Evolutionary conservation across 2,888 invertebrate genomes (phyloP), one percentile per base, ranked within the genome.

Genomic region (Gibbula magus): DNA sequence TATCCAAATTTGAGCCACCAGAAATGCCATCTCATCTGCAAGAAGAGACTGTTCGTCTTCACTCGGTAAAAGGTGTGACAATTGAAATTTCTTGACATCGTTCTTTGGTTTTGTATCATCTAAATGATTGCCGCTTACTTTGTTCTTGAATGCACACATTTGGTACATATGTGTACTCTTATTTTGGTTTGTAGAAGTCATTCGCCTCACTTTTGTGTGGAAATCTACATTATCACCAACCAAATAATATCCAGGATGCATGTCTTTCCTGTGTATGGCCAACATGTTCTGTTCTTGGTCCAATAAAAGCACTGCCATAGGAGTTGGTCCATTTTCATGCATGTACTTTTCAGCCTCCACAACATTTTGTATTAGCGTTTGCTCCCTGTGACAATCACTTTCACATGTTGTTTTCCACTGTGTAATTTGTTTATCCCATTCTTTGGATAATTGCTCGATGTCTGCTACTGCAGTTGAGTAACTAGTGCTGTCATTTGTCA

Each of bases 151-250:
- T 7, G 79, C 80, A 78, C 80, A 83, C 22, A 80, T 80, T 20
- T 82, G 80, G 20, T n/a, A 56, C 8, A 56, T 56, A 20, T 56
- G 56, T n/a, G 16, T 16, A 20, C 56, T 56, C 20, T 56, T 56
- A 20, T 56, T 70, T 61, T 82, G 81, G 25, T 79, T 80, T 10
- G 5, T 51, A 16, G 76, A 13, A 13, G 82, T 80, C 83, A 83
- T 82, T 20, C 80, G 76, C 7, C 83, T 66, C 0, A 83, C 83
- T 52, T 73, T 77, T 10, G 82, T 83, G 10, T 51, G n/a, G 76
- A 84, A 75, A 29, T 84, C 82, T 0, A 82, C 84, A 82, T 84
- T 84, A 66, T 82, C 82, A 3, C 84, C 84, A 29, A 84, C 81
- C 78, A 84, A 84, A 53, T 84, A 84, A 32, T 52, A 84, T 4